Percentiles rank a stretch among this genome's conserved stretches.
These are phyloP conservation scores for Montipora capitata DNA, from an alignment of 92 coral and sea anemone genomes.

Conservation along the genomic window DNA sequence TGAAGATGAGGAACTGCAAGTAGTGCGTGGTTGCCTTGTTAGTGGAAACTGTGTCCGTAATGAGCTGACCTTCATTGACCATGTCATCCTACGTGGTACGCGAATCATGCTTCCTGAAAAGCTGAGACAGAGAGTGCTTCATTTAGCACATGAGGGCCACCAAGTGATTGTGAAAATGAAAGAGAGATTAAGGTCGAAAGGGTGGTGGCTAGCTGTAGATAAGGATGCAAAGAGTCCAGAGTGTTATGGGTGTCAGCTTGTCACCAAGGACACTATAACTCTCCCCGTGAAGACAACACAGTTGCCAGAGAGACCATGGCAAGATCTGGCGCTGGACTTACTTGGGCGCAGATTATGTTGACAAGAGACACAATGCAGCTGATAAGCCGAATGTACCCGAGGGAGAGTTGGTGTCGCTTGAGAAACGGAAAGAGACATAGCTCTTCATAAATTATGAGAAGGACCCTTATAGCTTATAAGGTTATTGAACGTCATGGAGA, in stretches of 20 bases:
- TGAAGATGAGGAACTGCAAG: constrained; percentile 37
- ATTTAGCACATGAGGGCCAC: constrained; percentile 64
- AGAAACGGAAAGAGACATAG: too few relatives aligned
- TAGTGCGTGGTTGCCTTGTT: constrained; percentile 19
- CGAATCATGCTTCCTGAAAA: constrained; percentile 49
- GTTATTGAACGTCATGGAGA: too few relatives aligned
- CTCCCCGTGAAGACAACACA: too few relatives aligned
- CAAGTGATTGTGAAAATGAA: constrained; percentile 68
- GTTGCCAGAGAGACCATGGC: too few relatives aligned
- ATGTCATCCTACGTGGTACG: constrained; percentile 60
- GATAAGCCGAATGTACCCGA: too few relatives aligned
- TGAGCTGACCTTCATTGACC: constrained; percentile 64
- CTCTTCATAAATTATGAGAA: too few relatives aligned
- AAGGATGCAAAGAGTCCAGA: constrained; percentile 35
- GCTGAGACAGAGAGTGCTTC: constrained; percentile 40
- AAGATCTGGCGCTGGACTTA: too few relatives aligned
- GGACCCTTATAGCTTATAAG: too few relatives aligned
- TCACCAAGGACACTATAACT: constrained; percentile 10
- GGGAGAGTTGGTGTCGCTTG: too few relatives aligned
- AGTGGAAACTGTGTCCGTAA: constrained; percentile 53
- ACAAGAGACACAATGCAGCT: too few relatives aligned
- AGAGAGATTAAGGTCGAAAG: constrained; percentile 57
- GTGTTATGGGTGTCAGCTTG: constrained; percentile 55
- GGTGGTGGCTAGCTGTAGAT: constrained; percentile 74
- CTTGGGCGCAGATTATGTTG: too few relatives aligned